Base-by-base conservation (phyloP, 2,113 vertebrate genomes). In the Lamprologus lemairii region DNA sequence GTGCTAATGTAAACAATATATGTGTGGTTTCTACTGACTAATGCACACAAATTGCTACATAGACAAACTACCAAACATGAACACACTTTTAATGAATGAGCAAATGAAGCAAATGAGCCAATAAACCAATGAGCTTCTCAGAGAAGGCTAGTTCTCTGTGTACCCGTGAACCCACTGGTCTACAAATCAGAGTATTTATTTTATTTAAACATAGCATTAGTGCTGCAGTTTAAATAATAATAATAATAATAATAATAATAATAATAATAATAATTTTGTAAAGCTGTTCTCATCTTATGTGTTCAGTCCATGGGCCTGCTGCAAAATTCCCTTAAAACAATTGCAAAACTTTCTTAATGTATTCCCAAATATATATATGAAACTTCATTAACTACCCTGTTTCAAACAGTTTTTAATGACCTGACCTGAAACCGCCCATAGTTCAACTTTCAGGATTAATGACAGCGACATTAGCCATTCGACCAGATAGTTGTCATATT, bases 381-480 rank as follows among this genome's bases (percentile, higher is more conserved):
- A 73, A 47, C 23, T 75, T 47, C 0, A 49, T 31, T 75, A 28
- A 47, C 23, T 75, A 19, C n/a, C 37, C 21, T 42, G 21, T 47
- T 75, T 28, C 42, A 8, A 49, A 75, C 23, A 12, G 14, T 45
- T 78, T 12, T 78, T 0, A 49, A 12, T 0, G 0, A 31, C 1
- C 26, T 31, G 71, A 49, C 16, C 16, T 78, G 71, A 26, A 47
- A 78, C 10, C 0, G 0, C 14, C 16, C 9, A 78, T 49, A 2
- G 23, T 19, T 78, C 23, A 49, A 49, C 6, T 19, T 19, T 49
- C 23, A 78, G 16, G 0, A 49, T 78, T 78, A 78, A 49, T 49
- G 6, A 75, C 19, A 28, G 23, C 42, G 0, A 75, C 21, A 26
- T 7, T 45, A 75, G 23, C 16, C 23, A 75, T 49, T 49, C 4